Evolutionary conservation across 2,888 invertebrate species (phyloP), one percentile per base, ranked within the genome.

Genomic region (Harpalus rufipes): DNA sequence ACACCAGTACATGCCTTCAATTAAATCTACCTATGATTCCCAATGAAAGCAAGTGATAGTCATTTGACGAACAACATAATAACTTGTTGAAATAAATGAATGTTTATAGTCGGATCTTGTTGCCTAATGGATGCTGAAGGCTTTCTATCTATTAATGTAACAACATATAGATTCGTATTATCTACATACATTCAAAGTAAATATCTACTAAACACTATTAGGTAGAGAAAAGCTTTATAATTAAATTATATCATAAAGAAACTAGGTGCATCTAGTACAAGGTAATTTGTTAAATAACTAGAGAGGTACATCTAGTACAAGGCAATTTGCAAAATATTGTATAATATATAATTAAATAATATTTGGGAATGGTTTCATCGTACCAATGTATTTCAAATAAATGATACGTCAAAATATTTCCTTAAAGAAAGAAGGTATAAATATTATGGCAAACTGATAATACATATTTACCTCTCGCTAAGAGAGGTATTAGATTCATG

Each of bases 61-160:
- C n/a, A 59, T 25, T 4, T 39, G 39, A 3, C 18, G 32, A 32
- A 68, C 68, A 68, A 25, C 68, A 74, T 74, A 74, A 74, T 74
- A 74, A 74, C 72, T 74, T 74, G 72, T 74, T 74, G 44, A 44
- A 74, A 44, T 74, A 44, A 74, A 44, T 44, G 72, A 74, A 74
- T 44, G 18, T 74, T 74, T 74, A 74, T 74, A 41, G 44, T 18
- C 12, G 12, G 14, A 44, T 74, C 44, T 41, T 74, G 44, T 74
- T 74, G 8, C 72, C 14, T n/a, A 68, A 68, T 68, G n/a, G 39
- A 68, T 68, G 32, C 14, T 68, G 63, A 10, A 10, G 63, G 21
- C 16, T 21, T 63, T 14, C 18, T 21, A 63, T 63, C 63, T 10
- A 63, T 18, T 21, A 59, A 59, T 59, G 18, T 18, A 59, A 63